A percentile compares a stretch with the other conserved stretches of the same genome.
Evolutionary conservation across 2,888 invertebrate genomes (phyloP).

Genomic region (Scaptomyza cyrtandrae): DNA sequence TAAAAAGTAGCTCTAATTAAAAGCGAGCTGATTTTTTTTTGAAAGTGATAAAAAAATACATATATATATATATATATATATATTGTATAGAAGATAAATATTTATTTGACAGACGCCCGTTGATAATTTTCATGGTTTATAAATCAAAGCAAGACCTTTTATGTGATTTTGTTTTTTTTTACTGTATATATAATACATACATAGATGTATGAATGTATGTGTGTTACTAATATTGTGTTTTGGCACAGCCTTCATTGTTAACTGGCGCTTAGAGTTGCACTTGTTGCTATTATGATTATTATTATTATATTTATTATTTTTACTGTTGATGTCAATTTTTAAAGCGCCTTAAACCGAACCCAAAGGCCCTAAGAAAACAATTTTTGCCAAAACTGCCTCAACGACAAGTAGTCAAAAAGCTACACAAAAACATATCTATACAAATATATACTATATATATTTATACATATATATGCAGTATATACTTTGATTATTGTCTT

Average conservation of each 20-base stretch:
- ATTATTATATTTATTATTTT: constrained; percentile 37
- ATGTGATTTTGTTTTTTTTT: too few relatives aligned
- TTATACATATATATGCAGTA: constrained; percentile 5
- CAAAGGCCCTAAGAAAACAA: constrained; percentile 70
- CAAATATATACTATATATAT: constrained; percentile 13
- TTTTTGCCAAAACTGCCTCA: constrained; percentile 51
- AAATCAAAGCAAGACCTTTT: constrained; percentile 27
- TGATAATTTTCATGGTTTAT: constrained; percentile 22
- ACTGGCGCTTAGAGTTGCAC: constrained; percentile 49
- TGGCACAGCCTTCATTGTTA: constrained; percentile 52
- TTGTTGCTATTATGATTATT: constrained; percentile 29
- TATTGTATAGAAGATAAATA: constrained; percentile 26
- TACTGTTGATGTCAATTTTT: constrained; percentile 48
- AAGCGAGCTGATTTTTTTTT: constrained; percentile 45
- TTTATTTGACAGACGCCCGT: constrained; percentile 24
- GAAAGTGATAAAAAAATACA: constrained; percentile 35
- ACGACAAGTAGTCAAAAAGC: constrained; percentile 56
- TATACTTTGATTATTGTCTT: constrained; percentile 8
- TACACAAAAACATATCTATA: not conserved
- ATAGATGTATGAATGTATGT: not conserved
- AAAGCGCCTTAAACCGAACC: constrained; percentile 64
- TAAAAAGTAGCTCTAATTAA: constrained; percentile 76
- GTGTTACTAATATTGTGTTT: constrained; percentile 6
- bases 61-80: not conserved
- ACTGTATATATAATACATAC: too few relatives aligned